Conservation (phyloP, 2,888 invertebrate genomes). For the Morpho deidamia region DNA sequence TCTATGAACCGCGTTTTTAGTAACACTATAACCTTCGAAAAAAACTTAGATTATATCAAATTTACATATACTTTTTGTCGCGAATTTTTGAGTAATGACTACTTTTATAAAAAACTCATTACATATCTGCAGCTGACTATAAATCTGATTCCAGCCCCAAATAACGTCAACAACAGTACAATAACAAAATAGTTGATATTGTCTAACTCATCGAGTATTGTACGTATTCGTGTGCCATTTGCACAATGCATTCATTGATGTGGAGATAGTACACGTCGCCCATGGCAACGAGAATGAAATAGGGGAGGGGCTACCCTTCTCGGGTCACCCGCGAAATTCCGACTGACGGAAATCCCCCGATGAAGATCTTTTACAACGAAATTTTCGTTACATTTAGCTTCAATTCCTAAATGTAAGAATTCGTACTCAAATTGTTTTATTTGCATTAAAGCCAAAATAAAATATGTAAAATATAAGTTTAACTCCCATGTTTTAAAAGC, state of each 20-base stretch:
- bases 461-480: no score
- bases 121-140: slow-evolving; percentile 41
- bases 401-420: background rate
- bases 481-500: no score
- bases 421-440: no score
- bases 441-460: no score
- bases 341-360: slow-evolving; percentile 62
- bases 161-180: slow-evolving; percentile 56
- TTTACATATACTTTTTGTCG: no score
- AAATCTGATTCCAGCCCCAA: slow-evolving; percentile 49
- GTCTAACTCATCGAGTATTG: slow-evolving; percentile 34
- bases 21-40: no score
- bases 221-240: slow-evolving; percentile 19
- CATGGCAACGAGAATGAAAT: slow-evolving; percentile 48
- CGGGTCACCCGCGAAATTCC: slow-evolving; percentile 57
- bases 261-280: slow-evolving; percentile 58
- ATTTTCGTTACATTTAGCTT: slow-evolving; percentile 15
- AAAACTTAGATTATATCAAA: no score
- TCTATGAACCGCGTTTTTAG: no score
- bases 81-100: no score
- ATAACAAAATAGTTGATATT: slow-evolving; percentile 44
- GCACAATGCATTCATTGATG: slow-evolving; percentile 49
- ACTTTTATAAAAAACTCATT: background rate
- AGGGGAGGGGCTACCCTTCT: slow-evolving; percentile 54
- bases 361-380: slow-evolving; percentile 48